These are phyloP conservation scores for Apodemia mormo DNA, from an alignment of 2,888 invertebrate species.

Conservation along the genomic window DNA sequence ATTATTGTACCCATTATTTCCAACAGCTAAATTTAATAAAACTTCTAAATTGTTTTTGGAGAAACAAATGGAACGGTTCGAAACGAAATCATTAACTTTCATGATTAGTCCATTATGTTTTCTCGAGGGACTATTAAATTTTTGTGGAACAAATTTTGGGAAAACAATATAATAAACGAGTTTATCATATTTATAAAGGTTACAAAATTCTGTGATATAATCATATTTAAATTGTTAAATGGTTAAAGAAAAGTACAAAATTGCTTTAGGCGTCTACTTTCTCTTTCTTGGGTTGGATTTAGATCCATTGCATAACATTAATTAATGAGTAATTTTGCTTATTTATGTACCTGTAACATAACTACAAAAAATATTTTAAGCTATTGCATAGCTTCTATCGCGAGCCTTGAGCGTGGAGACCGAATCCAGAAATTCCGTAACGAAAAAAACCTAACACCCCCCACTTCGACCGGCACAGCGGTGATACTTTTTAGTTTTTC, in stretches of 20 bases:
- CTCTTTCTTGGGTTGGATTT: too few relatives aligned
- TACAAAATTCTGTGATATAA: background rate
- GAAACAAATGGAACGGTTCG: slow-evolving; percentile 14
- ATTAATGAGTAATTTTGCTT: too few relatives aligned
- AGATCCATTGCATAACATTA: too few relatives aligned
- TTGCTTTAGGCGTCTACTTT: background rate
- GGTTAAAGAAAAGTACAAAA: too few relatives aligned
- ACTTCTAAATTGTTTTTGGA: slow-evolving; percentile 17
- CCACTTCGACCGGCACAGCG: too few relatives aligned
- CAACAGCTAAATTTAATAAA: slow-evolving; percentile 13
- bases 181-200: background rate
- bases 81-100: slow-evolving; percentile 17
- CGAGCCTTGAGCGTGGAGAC: too few relatives aligned
- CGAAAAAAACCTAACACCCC: too few relatives aligned
- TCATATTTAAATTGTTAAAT: background rate
- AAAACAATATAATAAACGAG: background rate
- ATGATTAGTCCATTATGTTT: slow-evolving; percentile 13
- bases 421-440: too few relatives aligned
- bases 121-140: slow-evolving; percentile 10
- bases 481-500: too few relatives aligned
- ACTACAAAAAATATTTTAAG: too few relatives aligned
- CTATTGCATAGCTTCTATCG: too few relatives aligned
- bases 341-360: too few relatives aligned
- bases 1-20: slow-evolving; percentile 8
- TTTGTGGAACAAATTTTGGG: background rate